Conservation (phyloP, 2,888 invertebrate species). For the Nymphalis c-album region DNA sequence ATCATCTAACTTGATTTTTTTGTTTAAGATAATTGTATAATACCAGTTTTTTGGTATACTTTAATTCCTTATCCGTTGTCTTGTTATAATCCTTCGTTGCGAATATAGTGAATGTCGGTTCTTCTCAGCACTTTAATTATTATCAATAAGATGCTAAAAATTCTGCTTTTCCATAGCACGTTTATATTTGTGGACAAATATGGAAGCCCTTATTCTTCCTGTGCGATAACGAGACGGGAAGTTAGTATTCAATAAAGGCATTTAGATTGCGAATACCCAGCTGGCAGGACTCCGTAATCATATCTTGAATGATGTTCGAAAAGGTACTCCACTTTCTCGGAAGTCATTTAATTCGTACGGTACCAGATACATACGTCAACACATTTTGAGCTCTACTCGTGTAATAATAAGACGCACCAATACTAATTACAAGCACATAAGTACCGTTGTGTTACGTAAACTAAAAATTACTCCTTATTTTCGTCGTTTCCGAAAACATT, state of each 20-base stretch:
- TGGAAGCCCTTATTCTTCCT: background rate
- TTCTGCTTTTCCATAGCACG: background rate
- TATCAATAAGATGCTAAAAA: too few relatives aligned
- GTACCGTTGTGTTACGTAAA: background rate
- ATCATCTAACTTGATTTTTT: background rate
- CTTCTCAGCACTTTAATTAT: background rate
- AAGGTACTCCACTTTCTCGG: slow-evolving; percentile 47
- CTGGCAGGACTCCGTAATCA: background rate
- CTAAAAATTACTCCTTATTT: background rate
- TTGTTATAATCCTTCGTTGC: too few relatives aligned
- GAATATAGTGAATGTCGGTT: too few relatives aligned
- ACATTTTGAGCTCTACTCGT: slow-evolving; percentile 1
- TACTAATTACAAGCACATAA: background rate
- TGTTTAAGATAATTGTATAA: background rate
- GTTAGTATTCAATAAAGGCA: background rate
- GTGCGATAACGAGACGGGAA: background rate
- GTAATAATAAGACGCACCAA: slow-evolving; percentile 2
- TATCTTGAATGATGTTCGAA: slow-evolving; percentile 19
- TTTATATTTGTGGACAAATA: too few relatives aligned
- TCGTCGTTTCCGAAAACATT: background rate
- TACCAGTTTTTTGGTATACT: too few relatives aligned
- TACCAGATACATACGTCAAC: background rate
- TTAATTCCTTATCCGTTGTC: too few relatives aligned
- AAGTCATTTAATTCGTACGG: slow-evolving; percentile 51
- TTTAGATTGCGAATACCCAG: background rate